phyloP scores from a whole-genome alignment of 2,888 invertebrate genomes.

The Limulus polyphemus region DNA sequence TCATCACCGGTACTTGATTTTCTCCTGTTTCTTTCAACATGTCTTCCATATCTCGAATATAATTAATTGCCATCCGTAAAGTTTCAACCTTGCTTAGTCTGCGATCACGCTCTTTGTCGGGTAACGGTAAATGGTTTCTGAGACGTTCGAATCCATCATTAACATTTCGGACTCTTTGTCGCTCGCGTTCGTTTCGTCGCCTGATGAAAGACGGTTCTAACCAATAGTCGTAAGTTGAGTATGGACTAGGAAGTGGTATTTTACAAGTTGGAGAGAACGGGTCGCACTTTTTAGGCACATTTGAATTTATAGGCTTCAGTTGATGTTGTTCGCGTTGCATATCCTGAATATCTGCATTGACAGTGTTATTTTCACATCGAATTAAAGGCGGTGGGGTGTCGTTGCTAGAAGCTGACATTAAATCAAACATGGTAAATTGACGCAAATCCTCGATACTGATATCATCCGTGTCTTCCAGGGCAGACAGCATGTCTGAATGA shows the following conservation, averaged over 20 bases:
- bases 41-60: constrained; percentile 17
- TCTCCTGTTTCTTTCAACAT: constrained; percentile 12
- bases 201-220: constrained; percentile 30
- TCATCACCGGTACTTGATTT: neutral
- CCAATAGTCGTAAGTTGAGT: constrained; percentile 19
- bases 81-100: constrained; percentile 38
- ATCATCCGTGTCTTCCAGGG: no score
- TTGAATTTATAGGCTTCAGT: no score
- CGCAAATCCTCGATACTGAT: no score
- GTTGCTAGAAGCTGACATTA: no score
- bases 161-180: constrained; percentile 35
- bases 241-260: constrained; percentile 32
- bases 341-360: no score
- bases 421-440: no score
- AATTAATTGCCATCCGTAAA: constrained; percentile 34
- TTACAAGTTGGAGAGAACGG: constrained; percentile 35
- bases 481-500: no score
- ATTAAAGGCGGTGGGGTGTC: no score
- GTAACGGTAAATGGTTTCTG: constrained; percentile 32
- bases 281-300: constrained; percentile 8
- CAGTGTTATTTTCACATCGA: no score
- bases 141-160: constrained; percentile 37
- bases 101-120: constrained; percentile 9
- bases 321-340: no score
- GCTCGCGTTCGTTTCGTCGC: constrained; percentile 36